Percentiles rank a stretch among this genome's conserved stretches.
phyloP scores from a whole-genome alignment of 2,797 vertebrate genomes.

The Crypturellus tataupa region DNA sequence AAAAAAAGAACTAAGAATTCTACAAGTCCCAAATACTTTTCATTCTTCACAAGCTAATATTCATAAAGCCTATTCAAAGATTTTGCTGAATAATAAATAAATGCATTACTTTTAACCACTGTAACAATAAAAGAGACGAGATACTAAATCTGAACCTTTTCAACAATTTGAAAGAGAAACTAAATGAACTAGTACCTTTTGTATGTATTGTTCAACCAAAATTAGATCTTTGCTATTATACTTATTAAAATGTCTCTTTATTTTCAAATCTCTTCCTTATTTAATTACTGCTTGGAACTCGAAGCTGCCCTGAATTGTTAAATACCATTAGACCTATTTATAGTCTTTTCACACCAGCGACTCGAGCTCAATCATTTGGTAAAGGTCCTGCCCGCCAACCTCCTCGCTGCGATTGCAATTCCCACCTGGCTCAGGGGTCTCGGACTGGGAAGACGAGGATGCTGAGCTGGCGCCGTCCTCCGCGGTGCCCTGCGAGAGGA shows the following conservation, averaged over 20 bases:
- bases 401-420: constrained; percentile 77
- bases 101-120: constrained; percentile 76
- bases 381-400: constrained; percentile 82
- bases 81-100: constrained; percentile 84
- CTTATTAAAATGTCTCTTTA: constrained; percentile 87
- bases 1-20: constrained; percentile 79
- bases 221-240: constrained; percentile 85
- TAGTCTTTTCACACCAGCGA: constrained; percentile 81
- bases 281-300: constrained; percentile 83
- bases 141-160: constrained; percentile 78
- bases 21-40: constrained; percentile 80
- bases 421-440: constrained; percentile 97
- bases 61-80: constrained; percentile 78
- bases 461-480: constrained; percentile 96
- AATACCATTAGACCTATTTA: constrained; percentile 83
- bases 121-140: constrained; percentile 77
- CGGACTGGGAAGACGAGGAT: constrained; percentile 95
- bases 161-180: constrained; percentile 80
- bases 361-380: constrained; percentile 80
- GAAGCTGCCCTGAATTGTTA: constrained; percentile 83
- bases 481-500: constrained; percentile 90
- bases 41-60: constrained; percentile 82
- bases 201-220: constrained; percentile 79
- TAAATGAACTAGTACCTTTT: constrained; percentile 79
- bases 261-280: constrained; percentile 85